These are phyloP conservation scores for Prorops nasuta DNA, from an alignment of 1,140 invertebrate genomes.

Conservation along the genomic window DNA sequence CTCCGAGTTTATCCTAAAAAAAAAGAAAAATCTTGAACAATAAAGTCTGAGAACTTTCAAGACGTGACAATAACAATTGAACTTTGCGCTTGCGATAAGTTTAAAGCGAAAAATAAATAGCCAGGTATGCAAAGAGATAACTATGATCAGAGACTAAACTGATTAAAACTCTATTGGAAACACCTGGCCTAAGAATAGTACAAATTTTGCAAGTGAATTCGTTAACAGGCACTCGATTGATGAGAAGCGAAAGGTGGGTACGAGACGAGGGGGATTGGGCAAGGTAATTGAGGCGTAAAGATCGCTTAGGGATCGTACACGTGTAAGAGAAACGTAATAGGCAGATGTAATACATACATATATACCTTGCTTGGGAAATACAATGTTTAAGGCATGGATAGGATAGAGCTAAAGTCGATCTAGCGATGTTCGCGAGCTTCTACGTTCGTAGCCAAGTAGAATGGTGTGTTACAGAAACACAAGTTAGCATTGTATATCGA, in stretches of 20 bases:
- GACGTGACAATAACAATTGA: conserved; percentile 28
- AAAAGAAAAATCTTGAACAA: too few relatives aligned
- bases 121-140: neutral
- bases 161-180: conserved; percentile 10
- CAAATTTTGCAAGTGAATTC: conserved; percentile 27
- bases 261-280: neutral
- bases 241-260: too few relatives aligned
- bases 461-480: conserved; percentile 27
- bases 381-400: neutral
- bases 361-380: conserved; percentile 5
- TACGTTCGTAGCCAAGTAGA: conserved; percentile 31
- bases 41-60: conserved; percentile 28
- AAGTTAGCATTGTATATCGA: conserved; percentile 31
- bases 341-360: neutral
- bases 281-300: neutral
- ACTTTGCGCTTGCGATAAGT: neutral
- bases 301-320: neutral
- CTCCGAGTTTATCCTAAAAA: too few relatives aligned
- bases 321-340: neutral
- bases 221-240: neutral
- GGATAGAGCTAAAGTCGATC: conserved; percentile 13
- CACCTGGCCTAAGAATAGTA: conserved; percentile 33
- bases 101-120: neutral
- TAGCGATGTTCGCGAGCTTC: conserved; percentile 26
- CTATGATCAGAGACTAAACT: neutral